Percentiles rank a stretch among this genome's conserved stretches.
Conservation (phyloP, 2,888 invertebrate species). For the Tinea semifulvella region DNA sequence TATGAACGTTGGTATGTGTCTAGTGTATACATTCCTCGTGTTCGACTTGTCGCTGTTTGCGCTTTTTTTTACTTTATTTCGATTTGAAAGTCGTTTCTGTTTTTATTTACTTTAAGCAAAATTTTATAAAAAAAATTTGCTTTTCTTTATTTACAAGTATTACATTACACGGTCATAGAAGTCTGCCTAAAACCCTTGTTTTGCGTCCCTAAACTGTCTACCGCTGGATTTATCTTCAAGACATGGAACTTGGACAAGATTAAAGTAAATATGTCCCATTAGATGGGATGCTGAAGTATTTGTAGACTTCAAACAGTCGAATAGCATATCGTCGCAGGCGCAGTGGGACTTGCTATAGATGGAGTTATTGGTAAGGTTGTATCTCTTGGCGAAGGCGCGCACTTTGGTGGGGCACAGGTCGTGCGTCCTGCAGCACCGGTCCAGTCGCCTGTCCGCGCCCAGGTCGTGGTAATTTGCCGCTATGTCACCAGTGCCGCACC, state of each 20-base stretch:
- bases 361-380: slow-evolving; percentile 85
- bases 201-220: slow-evolving; percentile 56
- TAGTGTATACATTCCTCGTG: no score
- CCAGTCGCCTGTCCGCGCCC: slow-evolving; percentile 75
- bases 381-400: slow-evolving; percentile 73
- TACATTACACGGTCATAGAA: no score
- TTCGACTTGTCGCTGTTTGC: no score
- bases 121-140: no score
- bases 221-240: slow-evolving; percentile 65
- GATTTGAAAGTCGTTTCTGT: no score
- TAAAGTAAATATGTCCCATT: slow-evolving; percentile 89
- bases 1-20: no score
- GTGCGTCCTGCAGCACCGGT: slow-evolving; percentile 89
- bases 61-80: no score
- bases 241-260: slow-evolving; percentile 80
- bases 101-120: no score
- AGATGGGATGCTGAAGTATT: slow-evolving; percentile 76
- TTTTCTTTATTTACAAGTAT: no score
- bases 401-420: slow-evolving; percentile 90
- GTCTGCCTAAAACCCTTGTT: slow-evolving; percentile 64
- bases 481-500: slow-evolving; percentile 92
- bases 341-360: slow-evolving; percentile 91
- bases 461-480: slow-evolving; percentile 86
- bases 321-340: slow-evolving; percentile 84
- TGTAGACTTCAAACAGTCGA: slow-evolving; percentile 79